Conservation (phyloP, 2,113 vertebrate genomes). For the Gobius niger region DNA sequence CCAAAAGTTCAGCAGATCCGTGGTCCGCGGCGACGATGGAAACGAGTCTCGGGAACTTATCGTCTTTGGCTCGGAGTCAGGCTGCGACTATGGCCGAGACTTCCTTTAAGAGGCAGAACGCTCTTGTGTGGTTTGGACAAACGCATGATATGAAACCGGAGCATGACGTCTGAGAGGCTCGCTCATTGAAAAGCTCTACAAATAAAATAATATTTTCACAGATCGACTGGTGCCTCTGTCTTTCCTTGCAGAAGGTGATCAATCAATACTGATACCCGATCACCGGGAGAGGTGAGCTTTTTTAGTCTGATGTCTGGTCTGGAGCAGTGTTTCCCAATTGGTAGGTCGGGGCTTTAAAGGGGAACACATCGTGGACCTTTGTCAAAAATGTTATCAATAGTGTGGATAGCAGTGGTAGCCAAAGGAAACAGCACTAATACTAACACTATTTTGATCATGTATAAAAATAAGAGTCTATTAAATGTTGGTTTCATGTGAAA, state of each 20-base stretch:
- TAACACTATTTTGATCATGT: no score
- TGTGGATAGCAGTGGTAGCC: no score
- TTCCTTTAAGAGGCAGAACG: conserved; percentile 66
- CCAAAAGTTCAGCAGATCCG: conserved; percentile 59
- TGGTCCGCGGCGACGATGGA: conserved; percentile 55
- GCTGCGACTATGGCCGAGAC: conserved; percentile 58
- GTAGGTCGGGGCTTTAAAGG: no score
- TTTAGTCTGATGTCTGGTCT: conserved; percentile 20
- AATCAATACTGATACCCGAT: conserved; percentile 50
- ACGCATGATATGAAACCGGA: conserved; percentile 73
- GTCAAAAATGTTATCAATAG: no score
- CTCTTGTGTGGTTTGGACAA: conserved; percentile 79
- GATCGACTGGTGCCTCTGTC: conserved; percentile 71
- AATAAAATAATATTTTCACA: conserved; percentile 84
- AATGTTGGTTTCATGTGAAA: no score
- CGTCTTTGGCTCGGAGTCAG: conserved; percentile 65
- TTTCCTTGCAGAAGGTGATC: conserved; percentile 60
- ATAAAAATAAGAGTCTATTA: no score
- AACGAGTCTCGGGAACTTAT: conserved; percentile 65
- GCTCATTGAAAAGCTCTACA: conserved; percentile 69
- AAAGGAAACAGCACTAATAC: no score
- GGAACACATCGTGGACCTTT: no score
- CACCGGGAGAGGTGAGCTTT: conserved; percentile 3
- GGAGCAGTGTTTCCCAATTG: no score
- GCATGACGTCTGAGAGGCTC: conserved; percentile 72